Conservation (phyloP, 2,888 invertebrate genomes). For the Dryococelus australis region DNA sequence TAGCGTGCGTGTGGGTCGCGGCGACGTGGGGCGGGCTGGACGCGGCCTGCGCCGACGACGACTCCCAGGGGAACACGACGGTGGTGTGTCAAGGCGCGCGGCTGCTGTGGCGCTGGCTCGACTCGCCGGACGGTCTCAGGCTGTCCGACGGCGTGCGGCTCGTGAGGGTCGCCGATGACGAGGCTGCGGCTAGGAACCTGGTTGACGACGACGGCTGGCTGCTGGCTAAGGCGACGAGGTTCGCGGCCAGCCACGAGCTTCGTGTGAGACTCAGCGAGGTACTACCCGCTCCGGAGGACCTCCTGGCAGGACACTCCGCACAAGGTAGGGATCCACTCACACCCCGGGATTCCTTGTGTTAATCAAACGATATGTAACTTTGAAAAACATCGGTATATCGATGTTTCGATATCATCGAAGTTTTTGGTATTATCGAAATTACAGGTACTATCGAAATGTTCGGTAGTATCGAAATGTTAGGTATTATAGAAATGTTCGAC, state of each 20-base stretch:
- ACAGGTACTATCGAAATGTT: too few relatives aligned
- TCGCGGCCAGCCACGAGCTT: slow-evolving; percentile 75
- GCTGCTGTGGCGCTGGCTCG: slow-evolving; percentile 61
- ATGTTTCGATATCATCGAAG: too few relatives aligned
- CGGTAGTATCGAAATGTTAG: too few relatives aligned
- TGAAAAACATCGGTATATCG: too few relatives aligned
- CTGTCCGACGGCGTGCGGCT: slow-evolving; percentile 71
- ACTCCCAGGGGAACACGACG: slow-evolving; percentile 54
- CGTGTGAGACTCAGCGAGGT: slow-evolving; percentile 75
- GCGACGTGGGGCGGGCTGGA: background rate
- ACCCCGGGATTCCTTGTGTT: background rate
- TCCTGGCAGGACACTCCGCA: background rate
- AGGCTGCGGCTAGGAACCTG: slow-evolving; percentile 48
- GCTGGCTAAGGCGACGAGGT: slow-evolving; percentile 68
- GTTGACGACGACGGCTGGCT: slow-evolving; percentile 58
- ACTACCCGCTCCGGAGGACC: slow-evolving; percentile 59
- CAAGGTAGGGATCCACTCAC: background rate
- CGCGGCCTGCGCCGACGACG: slow-evolving; percentile 47
- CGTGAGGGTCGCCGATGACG: slow-evolving; percentile 61
- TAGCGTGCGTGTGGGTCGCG: background rate
- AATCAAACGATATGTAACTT: too few relatives aligned
- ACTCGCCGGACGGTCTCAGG: slow-evolving; percentile 58
- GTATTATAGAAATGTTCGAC: too few relatives aligned
- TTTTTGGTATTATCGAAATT: too few relatives aligned
- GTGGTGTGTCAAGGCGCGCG: slow-evolving; percentile 63